Evolutionary conservation across 1,140 invertebrate genomes (phyloP), one percentile per base, ranked within the genome.

Genomic region (Pinna nobilis): DNA sequence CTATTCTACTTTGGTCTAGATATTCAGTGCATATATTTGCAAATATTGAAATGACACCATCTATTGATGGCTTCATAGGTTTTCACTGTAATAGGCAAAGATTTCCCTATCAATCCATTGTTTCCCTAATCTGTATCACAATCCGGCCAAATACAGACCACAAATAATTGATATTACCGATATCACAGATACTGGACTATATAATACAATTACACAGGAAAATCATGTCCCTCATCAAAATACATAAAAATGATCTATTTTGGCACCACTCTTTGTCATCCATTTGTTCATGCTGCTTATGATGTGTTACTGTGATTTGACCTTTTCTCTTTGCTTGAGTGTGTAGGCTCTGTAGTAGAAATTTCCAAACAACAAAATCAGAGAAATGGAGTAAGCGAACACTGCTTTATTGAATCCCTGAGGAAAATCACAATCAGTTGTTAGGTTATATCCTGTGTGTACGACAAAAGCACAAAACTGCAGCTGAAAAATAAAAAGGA

Each of bases 361-460:
- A 85, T 97, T 96, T 65, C 94, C 94, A 87, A 97, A 97, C 13
- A 97, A 91, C 0, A 95, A 92, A 80, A 97, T 94, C 84, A 97
- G 96, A 15, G 95, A 95, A 77, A 95, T 91, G 93, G 96, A 96
- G 89, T 97, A 97, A 63, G 95, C 89, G 68, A 96, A 94, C 49
- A 97, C 92, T 7, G 94, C 94, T 86, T 95, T 96, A 83, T 96
- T 94, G 94, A 97, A 97, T 94, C 95, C 97, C 20, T 95, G 86
- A 0, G 96, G 95, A 86, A 96, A 97, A 70, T 94, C 93, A 88
- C 96, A 97, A 61, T 80, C 78, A 1, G 93, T 94, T 65, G 93
- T 90, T 66, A 97, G 93, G 37, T 94, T 95, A 82, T 95, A 94
- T 20, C 94, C 90, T 13, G 95, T 95, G 57, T 97, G 91, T 70